Conservation (phyloP, 2,888 invertebrate species). For the Candidula unifasciata region DNA sequence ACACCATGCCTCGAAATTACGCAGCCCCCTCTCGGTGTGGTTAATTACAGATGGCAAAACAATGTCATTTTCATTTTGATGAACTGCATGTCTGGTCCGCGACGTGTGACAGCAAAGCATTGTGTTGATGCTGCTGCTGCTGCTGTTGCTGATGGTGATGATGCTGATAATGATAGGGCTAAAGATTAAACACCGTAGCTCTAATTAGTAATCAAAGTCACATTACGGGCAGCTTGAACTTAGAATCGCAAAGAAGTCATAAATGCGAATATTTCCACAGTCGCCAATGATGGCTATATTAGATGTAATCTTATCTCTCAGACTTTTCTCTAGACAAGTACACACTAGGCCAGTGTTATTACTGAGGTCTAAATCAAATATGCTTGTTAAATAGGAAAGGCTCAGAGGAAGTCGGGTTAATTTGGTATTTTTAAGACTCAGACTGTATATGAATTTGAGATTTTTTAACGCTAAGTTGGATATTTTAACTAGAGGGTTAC, state of each 20-base stretch:
- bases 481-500: neutral
- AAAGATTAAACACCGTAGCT: too few species aligned
- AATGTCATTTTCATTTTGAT: too few species aligned
- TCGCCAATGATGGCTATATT: neutral
- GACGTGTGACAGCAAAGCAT: too few species aligned
- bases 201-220: too few species aligned
- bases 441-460: neutral
- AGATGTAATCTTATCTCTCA: neutral
- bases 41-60: too few species aligned
- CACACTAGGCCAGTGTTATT: neutral
- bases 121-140: too few species aligned
- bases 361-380: neutral
- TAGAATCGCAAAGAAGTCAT: neutral
- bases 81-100: too few species aligned
- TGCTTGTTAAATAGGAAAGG: neutral
- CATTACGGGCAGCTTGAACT: neutral
- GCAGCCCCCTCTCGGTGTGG: too few species aligned
- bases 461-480: neutral
- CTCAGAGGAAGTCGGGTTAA: neutral
- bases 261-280: neutral
- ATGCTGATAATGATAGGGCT: too few species aligned
- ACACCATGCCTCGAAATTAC: too few species aligned
- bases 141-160: too few species aligned
- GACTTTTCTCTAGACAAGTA: neutral
- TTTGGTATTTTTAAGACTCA: neutral